phyloP scores from a whole-genome alignment of 2,113 vertebrate genomes.

The Phylloscopus trochiloides region DNA sequence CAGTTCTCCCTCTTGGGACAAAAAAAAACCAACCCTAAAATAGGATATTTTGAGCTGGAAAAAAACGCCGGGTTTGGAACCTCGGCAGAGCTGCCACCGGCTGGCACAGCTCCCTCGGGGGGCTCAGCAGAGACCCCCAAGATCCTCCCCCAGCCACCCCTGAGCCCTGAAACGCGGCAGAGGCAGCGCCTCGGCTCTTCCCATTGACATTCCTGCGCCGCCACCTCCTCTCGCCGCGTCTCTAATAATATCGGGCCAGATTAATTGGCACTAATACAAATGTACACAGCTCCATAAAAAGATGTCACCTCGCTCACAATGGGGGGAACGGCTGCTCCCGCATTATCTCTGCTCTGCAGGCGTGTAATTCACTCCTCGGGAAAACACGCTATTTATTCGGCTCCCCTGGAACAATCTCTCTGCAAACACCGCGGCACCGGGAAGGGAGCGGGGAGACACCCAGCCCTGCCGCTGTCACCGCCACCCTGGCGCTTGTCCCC shows the following conservation, averaged over 20 bases:
- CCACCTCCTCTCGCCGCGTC: not conserved
- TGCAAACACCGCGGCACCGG: conserved; percentile 35
- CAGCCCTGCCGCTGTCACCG: not conserved
- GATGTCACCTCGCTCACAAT: conserved; percentile 68
- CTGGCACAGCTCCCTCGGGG: not conserved
- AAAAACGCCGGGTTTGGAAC: not conserved
- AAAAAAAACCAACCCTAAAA: not conserved
- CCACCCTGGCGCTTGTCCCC: not conserved
- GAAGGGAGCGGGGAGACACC: not conserved
- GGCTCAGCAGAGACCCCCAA: not conserved
- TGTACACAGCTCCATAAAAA: conserved; percentile 72
- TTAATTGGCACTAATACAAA: conserved; percentile 75
- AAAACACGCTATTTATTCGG: conserved; percentile 67
- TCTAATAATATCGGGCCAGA: conserved; percentile 63
- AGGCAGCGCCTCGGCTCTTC: not conserved
- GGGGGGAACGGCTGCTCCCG: conserved; percentile 37
- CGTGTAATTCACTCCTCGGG: conserved; percentile 68
- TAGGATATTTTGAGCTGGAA: not conserved
- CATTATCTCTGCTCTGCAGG: conserved; percentile 75
- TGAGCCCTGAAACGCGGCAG: not conserved
- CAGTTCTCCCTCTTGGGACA: not conserved
- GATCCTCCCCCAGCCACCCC: fast-evolving
- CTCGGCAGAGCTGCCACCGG: not conserved
- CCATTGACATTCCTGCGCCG: conserved; percentile 33
- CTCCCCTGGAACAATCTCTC: conserved; percentile 60